phyloP scores from a whole-genome alignment of 1,140 invertebrate genomes.

The Planococcus citri region DNA sequence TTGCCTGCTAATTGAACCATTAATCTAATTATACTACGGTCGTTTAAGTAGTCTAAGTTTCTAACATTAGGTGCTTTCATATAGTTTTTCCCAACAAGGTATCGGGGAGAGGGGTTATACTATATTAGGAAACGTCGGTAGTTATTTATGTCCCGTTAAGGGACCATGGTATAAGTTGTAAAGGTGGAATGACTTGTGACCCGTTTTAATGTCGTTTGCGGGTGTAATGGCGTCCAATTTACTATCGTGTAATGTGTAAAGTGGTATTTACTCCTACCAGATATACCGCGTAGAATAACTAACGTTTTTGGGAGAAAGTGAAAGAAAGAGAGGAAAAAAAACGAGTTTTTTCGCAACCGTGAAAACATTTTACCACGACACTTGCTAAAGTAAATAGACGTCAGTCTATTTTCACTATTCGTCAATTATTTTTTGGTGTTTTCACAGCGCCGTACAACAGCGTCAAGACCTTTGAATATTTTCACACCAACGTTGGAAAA shows the following conservation, averaged over 20 bases:
- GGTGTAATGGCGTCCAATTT: conserved; percentile 14
- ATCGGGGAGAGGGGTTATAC: neutral
- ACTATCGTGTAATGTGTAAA: neutral
- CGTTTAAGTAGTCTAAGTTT: conserved; percentile 15
- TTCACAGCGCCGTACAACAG: too few relatives aligned
- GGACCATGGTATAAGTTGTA: neutral
- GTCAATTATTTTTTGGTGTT: too few relatives aligned
- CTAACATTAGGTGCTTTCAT: conserved; percentile 6
- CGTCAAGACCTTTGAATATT: too few relatives aligned
- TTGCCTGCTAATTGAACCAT: neutral
- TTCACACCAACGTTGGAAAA: too few relatives aligned
- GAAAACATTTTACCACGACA: too few relatives aligned
- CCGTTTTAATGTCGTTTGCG: conserved; percentile 10
- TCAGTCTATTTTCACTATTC: too few relatives aligned
- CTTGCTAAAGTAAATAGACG: too few relatives aligned
- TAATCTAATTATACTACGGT: conserved; percentile 16
- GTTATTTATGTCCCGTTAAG: conserved; percentile 9
- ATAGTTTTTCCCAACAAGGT: neutral
- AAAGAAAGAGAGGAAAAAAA: too few relatives aligned
- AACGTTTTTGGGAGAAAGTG: too few relatives aligned
- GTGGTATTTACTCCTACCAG: neutral
- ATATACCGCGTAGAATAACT: too few relatives aligned
- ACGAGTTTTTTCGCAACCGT: too few relatives aligned
- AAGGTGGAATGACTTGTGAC: conserved; percentile 13
- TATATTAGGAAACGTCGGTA: neutral